Percentiles rank a stretch among this genome's conserved stretches.
phyloP scores from a whole-genome alignment of 2,797 vertebrate species.

The Ficedula albicollis region DNA sequence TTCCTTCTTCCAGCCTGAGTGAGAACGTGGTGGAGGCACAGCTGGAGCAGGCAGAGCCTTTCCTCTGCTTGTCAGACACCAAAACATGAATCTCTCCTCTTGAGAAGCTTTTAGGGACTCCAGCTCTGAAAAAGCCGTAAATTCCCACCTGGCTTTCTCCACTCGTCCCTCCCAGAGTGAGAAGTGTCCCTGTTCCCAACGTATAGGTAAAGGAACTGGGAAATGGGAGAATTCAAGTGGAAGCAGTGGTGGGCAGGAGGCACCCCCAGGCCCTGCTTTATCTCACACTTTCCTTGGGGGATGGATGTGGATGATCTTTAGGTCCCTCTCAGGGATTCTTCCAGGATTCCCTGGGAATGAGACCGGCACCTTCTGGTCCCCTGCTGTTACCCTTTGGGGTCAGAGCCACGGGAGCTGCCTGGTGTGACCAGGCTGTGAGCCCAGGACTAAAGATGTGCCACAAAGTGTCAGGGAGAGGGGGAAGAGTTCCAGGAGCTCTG shows the following conservation, averaged over 20 bases:
- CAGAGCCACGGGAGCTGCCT: neutral
- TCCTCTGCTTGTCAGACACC: neutral
- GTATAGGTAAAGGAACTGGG: neutral
- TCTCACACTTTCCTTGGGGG: neutral
- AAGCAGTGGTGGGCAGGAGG: neutral
- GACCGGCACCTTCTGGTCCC: neutral
- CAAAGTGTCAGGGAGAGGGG: neutral
- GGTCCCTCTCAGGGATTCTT: neutral
- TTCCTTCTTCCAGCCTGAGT: neutral
- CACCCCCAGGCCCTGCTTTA: neutral
- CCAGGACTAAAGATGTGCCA: fast-evolving
- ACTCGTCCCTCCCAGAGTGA: neutral
- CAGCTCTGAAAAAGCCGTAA: neutral
- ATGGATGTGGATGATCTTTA: neutral
- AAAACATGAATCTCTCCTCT: neutral
- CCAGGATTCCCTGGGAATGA: neutral
- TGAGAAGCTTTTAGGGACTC: neutral
- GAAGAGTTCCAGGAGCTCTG: neutral
- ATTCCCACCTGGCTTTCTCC: neutral
- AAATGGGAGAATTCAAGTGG: neutral
- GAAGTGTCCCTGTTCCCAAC: neutral
- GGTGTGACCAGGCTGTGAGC: neutral
- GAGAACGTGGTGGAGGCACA: neutral
- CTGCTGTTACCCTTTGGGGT: neutral
- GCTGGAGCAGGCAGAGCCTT: neutral